Evolutionary conservation across 1,140 invertebrate genomes (phyloP).

Genomic region (Diploscapter pachys): DNA sequence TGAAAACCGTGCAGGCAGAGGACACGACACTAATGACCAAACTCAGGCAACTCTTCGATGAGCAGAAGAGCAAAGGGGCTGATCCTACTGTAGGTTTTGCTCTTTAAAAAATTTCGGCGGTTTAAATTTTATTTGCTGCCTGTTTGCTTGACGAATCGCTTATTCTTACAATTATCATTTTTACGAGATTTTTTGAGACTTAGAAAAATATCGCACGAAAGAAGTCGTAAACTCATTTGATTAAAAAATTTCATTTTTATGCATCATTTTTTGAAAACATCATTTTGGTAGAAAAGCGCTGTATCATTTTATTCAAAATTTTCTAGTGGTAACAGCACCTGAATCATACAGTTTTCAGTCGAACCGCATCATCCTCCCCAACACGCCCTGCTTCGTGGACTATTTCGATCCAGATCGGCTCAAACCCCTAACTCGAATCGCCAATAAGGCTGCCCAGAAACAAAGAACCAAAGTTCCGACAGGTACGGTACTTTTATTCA

Average conservation of each 20-base stretch:
- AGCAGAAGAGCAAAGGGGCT: background rate
- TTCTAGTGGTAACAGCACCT: no score
- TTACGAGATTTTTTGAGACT: no score
- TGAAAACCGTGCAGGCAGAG: constrained; percentile 14
- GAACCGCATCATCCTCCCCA: constrained; percentile 14
- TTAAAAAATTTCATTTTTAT: background rate
- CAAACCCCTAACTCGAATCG: constrained; percentile 18
- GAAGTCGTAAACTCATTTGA: no score
- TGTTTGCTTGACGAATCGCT: no score
- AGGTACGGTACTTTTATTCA: background rate
- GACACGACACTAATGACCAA: constrained; percentile 17
- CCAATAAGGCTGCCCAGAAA: constrained; percentile 14
- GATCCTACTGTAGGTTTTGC: no score
- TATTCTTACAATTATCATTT: no score
- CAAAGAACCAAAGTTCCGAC: background rate
- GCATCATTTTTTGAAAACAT: background rate
- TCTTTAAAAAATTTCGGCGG: no score
- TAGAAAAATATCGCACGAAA: no score
- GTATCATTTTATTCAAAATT: background rate
- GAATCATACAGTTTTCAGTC: constrained; percentile 6
- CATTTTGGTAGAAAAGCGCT: background rate
- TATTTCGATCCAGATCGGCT: constrained; percentile 23
- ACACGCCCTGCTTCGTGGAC: constrained; percentile 20
- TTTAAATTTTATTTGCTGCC: no score
- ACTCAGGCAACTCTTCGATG: constrained; percentile 12